Conservation (phyloP, 1,140 invertebrate species). For the Psilanteris sp. region DNA sequence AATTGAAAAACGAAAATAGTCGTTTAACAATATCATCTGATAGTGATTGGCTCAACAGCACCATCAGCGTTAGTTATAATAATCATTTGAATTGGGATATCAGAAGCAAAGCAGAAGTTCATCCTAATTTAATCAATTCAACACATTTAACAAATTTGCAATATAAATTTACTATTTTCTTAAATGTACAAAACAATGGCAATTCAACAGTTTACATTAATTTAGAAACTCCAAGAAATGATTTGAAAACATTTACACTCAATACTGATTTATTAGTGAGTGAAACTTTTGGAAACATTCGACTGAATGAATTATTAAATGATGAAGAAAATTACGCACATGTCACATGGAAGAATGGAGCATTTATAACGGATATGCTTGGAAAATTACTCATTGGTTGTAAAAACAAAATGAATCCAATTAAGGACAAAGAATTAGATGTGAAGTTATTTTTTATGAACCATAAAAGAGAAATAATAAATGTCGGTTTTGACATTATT, state of each 20-base stretch:
- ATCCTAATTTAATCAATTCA: conserved; percentile 22
- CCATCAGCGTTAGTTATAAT: conserved; percentile 52
- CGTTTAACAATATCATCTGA: conserved; percentile 37
- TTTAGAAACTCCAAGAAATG: conserved; percentile 65
- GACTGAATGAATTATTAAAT: conserved; percentile 67
- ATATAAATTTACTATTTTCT: conserved; percentile 64
- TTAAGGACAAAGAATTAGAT: conserved; percentile 77
- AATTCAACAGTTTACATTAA: conserved; percentile 69
- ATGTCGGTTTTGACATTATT: conserved; percentile 81
- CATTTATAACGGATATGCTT: conserved; percentile 69
- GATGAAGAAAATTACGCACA: conserved; percentile 44
- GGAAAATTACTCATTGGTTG: conserved; percentile 53
- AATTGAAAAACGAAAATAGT: conserved; percentile 58
- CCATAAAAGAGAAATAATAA: conserved; percentile 76
- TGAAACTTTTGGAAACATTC: conserved; percentile 62
- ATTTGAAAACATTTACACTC: conserved; percentile 64
- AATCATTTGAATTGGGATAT: conserved; percentile 74
- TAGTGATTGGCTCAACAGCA: conserved; percentile 55
- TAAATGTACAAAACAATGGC: conserved; percentile 71
- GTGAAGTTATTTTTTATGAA: conserved; percentile 79
- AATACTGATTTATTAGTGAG: conserved; percentile 67
- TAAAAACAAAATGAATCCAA: neutral
- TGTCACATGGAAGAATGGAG: conserved; percentile 68
- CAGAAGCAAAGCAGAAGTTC: conserved; percentile 2
- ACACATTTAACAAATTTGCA: conserved; percentile 15